A percentile compares a stretch with the other conserved stretches of the same genome.
Evolutionary conservation across 1,140 invertebrate genomes (phyloP).

Genomic region (Saccostrea cuccullata): DNA sequence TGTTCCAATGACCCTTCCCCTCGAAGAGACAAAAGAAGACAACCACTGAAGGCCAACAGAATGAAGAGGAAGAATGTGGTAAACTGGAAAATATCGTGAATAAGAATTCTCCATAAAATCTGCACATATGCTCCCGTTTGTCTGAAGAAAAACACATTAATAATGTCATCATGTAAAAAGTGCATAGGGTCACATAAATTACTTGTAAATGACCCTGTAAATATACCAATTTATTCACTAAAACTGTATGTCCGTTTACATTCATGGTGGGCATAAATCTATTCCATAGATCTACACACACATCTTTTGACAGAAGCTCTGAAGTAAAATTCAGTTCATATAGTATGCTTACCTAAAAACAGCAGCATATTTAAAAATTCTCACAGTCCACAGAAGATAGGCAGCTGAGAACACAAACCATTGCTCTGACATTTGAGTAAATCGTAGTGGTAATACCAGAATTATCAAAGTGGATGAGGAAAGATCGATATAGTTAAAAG

Average conservation of each 20-base stretch:
- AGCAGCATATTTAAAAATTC: slow-evolving; percentile 70
- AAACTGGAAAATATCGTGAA: slow-evolving; percentile 69
- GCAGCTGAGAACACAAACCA: slow-evolving; percentile 67
- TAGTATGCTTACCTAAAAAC: slow-evolving; percentile 63
- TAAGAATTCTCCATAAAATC: slow-evolving; percentile 68
- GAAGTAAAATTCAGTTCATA: no score
- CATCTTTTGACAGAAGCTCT: no score
- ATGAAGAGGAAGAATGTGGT: slow-evolving; percentile 67
- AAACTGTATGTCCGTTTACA: no score
- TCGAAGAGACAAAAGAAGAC: slow-evolving; percentile 64
- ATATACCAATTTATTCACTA: no score
- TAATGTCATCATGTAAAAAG: no score
- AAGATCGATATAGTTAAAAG: slow-evolving; percentile 70
- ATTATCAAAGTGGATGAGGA: slow-evolving; percentile 58
- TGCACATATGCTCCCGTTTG: slow-evolving; percentile 71
- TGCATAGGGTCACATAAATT: no score
- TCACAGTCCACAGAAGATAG: slow-evolving; percentile 66
- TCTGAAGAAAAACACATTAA: slow-evolving; percentile 54
- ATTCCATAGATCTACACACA: no score
- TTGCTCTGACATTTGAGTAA: slow-evolving; percentile 58
- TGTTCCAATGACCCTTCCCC: slow-evolving; percentile 64
- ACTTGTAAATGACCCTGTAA: no score
- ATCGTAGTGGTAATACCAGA: slow-evolving; percentile 60
- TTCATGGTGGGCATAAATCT: no score
- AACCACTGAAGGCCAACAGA: slow-evolving; percentile 67